Evolutionary conservation across 1,140 invertebrate species (phyloP), one percentile per base, ranked within the genome.

Genomic region (Aculops lycopersici): DNA sequence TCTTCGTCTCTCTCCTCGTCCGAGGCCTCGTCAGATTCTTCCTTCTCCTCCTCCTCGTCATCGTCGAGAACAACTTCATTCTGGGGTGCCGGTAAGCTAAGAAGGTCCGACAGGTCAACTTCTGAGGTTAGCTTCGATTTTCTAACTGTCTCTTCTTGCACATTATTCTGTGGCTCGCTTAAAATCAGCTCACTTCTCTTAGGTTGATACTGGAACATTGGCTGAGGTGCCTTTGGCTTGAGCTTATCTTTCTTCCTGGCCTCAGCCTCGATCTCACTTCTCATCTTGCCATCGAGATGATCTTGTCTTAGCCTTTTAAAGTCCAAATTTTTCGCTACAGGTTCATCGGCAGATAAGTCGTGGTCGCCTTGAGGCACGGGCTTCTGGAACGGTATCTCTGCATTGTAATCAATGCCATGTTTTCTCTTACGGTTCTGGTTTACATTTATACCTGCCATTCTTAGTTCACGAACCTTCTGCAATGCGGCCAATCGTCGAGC

Each of bases 61-160:
- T 94, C 73, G 35, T 95, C 83, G 53, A 98, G 90, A 59, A 97
- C 88, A 59, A 88, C 97, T 58, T 97, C 88, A 56, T 97, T 95
- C 44, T 74, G 72, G 0, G 92, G 90, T 19, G 66, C 53, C 3
- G 90, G 92, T 41, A 98, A 58, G 8, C 69, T 58, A 21, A 68
- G 69, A 13, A 95, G 57, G 1, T 73, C 72, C 41, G 67, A 64
- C 36, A 67, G 65, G 8, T 95, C 84, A 0, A 88, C 86, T 60
- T 95, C 88, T 53, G 98, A 53, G 13, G 97, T 83, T 14, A 98
- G 61, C 58, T 97, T 97, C 48, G 79, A 88, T 38, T 90, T 63
- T 57, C 95, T 97, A 42, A 73, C 71, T 0, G 76, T 66, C 1
- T 84, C 83, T 54, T 92, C 83, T 48, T 79, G 70, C 45, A 73